Evolutionary conservation across 1,140 invertebrate genomes (phyloP), one percentile per base, ranked within the genome.

Genomic region (Saccostrea echinata): DNA sequence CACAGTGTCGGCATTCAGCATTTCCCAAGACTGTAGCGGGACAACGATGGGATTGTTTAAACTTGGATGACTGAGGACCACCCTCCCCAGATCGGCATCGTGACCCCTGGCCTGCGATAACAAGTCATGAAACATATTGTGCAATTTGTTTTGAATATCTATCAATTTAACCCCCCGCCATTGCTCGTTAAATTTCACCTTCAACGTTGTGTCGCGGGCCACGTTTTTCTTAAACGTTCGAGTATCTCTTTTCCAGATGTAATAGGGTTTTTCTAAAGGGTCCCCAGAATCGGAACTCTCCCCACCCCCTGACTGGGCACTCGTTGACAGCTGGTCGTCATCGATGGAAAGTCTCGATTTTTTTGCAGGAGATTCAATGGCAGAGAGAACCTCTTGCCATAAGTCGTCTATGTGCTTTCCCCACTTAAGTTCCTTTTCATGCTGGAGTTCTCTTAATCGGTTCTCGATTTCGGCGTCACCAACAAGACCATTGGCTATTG

Each of bases 11-110:
- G 57, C 52, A 16, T 82, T 83, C 12, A 87, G 81, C 16, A 71
- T 84, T 30, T 84, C 35, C 13, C 55, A 68, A 12, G 30, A 33
- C 57, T 88, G 86, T 33, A 88, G 52, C 2, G 86, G 86, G 1
- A 88, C 88, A 11, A 83, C 35, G 18, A 88, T 88, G 18, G 88
- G 88, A 43, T 88, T 86, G 33, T 68, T n/a, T 68, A 86, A 53
- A 30, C 61, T 52, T 3, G 51, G 9, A 57, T 88, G 84, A 33
- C 84, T 24, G 0, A 88, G n/a, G 76, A 88, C 61, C 43, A 88
- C 57, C 35, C 88, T 35, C 13, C 76, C 88, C 21, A 88, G 61
- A 35, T 88, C 84, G 0, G 84, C 53, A 82, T 82, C 76, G 12
- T 87, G 80, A 35, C 51, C 80, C 35, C 55, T 33, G 11, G 43